Percentiles rank a stretch among this genome's conserved stretches.
phyloP scores from a whole-genome alignment of 2,888 invertebrate species.

The Rhamphomyia laevipes region DNA sequence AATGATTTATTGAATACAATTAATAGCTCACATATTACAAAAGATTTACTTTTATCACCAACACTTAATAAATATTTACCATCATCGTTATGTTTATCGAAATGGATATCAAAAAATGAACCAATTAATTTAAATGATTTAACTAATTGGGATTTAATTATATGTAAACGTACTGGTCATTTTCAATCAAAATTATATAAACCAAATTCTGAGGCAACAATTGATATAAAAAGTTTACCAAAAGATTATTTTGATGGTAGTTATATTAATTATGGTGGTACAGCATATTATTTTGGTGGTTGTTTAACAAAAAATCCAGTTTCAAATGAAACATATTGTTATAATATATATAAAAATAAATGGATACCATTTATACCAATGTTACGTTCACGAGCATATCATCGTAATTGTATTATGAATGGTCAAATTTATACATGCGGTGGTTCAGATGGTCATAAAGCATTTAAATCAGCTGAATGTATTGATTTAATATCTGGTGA shows the following conservation, averaged over 20 bases:
- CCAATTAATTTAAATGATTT: constrained; percentile 1
- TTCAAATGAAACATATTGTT: constrained; percentile 6
- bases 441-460: constrained; percentile 9
- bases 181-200: constrained; percentile 6
- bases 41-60: constrained; percentile 6
- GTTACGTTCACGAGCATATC: constrained; percentile 13
- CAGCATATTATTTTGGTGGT: constrained; percentile 14
- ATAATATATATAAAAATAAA: constrained; percentile 9
- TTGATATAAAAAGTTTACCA: constrained; percentile 3
- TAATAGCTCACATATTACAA: constrained; percentile 8
- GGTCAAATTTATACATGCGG: constrained; percentile 12
- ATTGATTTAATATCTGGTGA: constrained; percentile 11
- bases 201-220: constrained; percentile 5
- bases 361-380: constrained; percentile 16
- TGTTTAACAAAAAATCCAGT: constrained; percentile 9
- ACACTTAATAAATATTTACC: background rate
- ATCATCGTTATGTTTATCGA: background rate
- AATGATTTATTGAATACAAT: constrained; percentile 10
- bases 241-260: constrained; percentile 8
- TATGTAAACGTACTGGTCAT: constrained; percentile 8
- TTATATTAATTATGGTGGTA: constrained; percentile 12
- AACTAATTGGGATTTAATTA: constrained; percentile 6
- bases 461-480: constrained; percentile 11
- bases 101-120: constrained; percentile 3
- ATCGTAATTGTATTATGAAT: constrained; percentile 11